Percentiles rank a stretch among this genome's conserved stretches.
phyloP scores from a whole-genome alignment of 1,140 invertebrate genomes.

The Pararge aegeria region DNA sequence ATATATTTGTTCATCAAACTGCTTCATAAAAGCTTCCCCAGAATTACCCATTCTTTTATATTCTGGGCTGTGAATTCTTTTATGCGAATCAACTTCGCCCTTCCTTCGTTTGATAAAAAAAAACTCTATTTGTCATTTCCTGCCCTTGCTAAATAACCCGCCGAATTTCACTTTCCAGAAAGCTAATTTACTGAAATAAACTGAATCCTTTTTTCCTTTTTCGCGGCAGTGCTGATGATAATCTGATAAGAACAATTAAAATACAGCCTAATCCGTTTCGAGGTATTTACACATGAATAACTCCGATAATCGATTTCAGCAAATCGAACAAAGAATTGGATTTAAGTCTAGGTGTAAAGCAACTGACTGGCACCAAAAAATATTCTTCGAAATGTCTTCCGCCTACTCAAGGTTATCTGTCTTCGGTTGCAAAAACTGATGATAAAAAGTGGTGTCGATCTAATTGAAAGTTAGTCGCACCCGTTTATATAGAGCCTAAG shows the following conservation, averaged over 20 bases:
- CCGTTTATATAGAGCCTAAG: slow-evolving; percentile 10
- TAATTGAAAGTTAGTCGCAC: slow-evolving; percentile 26
- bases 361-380: slow-evolving; percentile 36
- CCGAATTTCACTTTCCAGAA: no score
- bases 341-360: slow-evolving; percentile 25
- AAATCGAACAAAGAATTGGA: slow-evolving; percentile 27
- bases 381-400: slow-evolving; percentile 52
- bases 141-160: no score
- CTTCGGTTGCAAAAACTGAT: slow-evolving; percentile 36
- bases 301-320: slow-evolving; percentile 23
- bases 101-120: no score
- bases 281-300: slow-evolving; percentile 28
- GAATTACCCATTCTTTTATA: no score
- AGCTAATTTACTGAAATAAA: no score
- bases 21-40: no score
- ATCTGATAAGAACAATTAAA: background rate
- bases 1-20: no score
- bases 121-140: no score
- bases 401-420: slow-evolving; percentile 51
- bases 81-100: no score
- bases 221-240: background rate
- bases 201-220: no score
- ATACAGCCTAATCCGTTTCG: slow-evolving; percentile 3
- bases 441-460: slow-evolving; percentile 24
- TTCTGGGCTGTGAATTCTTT: no score